Evolutionary conservation across 2,113 vertebrate genomes (phyloP), one percentile per base, ranked within the genome.

Genomic region (Dissostichus mawsoni): DNA sequence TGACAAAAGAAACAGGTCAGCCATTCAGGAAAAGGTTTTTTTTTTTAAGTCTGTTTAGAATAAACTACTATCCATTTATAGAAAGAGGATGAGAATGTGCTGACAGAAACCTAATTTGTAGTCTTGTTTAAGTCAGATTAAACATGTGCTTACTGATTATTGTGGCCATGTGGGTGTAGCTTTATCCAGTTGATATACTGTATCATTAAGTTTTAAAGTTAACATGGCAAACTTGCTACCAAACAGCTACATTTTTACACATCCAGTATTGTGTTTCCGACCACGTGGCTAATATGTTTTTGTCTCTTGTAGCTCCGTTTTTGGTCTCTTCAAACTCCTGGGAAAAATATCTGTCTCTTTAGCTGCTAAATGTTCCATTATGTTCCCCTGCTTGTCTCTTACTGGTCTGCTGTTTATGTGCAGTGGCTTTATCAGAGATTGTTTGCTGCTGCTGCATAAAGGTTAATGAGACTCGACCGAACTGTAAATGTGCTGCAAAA

Each of bases 1-100:
- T 29, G 41, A 55, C 41, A 50, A 48, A 25, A 47, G 45, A 81
- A 71, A 82, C 68, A 51, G 47, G 52, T 70, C 65, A 70, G 11
- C 7, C 13, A 55, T 66, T 78, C 51, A 78, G 47, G 20, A 57
- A 75, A 78, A 61, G 16, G 5, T 59, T 70, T 11, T 52, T 20
- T 20, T 20, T 52, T 68, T 52, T 68, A 48, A 68, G 48, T 41
- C 5, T 0, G 9, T 63, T 45, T 11, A 6, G 23, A 33, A 20
- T 29, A 78, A 71, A 71, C 20, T 1, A 44, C 33, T 41, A 1
- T 0, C 14, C 18, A 10, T 52, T 44, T 23, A 2, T 16, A 12
- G 8, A n/a, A 44, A 55, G n/a, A 56, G 16, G 18, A 55, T 47
- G 8, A 62, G 8, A 12, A 52, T 8, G 2, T 13, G 44, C 57